Evolutionary conservation across 23 tunicate species (phyloP), one percentile per base, ranked within the genome.

Genomic region (Halocynthia roretzi): DNA sequence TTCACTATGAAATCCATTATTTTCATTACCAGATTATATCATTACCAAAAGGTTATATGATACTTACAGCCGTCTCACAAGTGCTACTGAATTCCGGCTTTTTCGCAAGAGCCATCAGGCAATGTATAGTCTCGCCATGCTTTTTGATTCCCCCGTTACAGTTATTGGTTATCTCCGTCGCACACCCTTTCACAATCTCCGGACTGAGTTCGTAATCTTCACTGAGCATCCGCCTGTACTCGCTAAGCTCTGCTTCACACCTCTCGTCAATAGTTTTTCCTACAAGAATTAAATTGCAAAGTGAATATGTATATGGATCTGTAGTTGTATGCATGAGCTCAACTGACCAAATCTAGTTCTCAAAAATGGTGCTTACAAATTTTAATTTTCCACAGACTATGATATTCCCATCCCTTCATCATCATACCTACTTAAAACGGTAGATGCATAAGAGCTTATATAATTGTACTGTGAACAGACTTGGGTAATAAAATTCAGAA

Each of bases 131-230:
- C 17, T 61, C 73, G 49, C 87, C 98, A 19, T 83, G 68, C 53
- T 87, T 83, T 11, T 61, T 70, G 7, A 82, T 12, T 7, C 80
- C 87, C 0, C 81, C 83, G 55, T 74, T 53, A 61, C 93, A 87
- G 52, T 57, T 15, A 18, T 68, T 53, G 10, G 61, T 40, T 8
- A 93, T 87, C 52, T 75, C 88, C 5, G 6, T 50, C 5, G 77
- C 77, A 70, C 98, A 93, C 40, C 19, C 49, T 50, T 79, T 85
- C 11, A 82, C 82, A 10, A 93, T 75, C 52, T 93, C 98, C 14
- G 93, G 88, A 40, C 89, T 82, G 44, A 93, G 40, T n/a, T 83
- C 81, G 76, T 78, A 93, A 60, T 87, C 87, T 69, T 86, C 93
- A 62, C 83, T 78, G 63, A 93, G 44, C 83, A 80, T 76, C 52